Evolutionary conservation across 2,797 vertebrate genomes (phyloP), one percentile per base, ranked within the genome.

Genomic region (Neosalanx taihuensis): DNA sequence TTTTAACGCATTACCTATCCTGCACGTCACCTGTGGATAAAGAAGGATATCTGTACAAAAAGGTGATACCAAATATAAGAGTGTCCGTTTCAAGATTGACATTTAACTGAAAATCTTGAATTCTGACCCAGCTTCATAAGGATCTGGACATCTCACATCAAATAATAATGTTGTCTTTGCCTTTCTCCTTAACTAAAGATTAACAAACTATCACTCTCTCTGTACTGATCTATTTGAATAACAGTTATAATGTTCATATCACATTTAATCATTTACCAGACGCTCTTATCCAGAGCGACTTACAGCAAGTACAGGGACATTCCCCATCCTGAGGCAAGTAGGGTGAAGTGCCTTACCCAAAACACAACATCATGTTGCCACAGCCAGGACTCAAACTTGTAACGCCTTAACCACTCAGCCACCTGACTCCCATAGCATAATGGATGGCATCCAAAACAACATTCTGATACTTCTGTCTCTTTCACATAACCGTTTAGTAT

Each of bases 21-120:
- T 94, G 95, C 0, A 88, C 94, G 41, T 95, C 97, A 0, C 96
- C 95, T 0, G 92, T 95, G 0, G 96, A 97, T 87, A 95, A 95
- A 20, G 84, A 92, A 0, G 97, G 97, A 53, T 97, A 95, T 84
- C 93, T 99, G 41, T 93, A 91, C 84, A 95, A 96, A 88, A 94
- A 93, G 72, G 94, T 90, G 20, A 35, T 33, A 62, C 0, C 33
- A 6, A 62, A n/a, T 49, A 0, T 65, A 15, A 49, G 9, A 49
- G 10, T 13, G 10, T 26, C 20, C 2, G 23, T 26, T 4, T 6
- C 9, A 65, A 35, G n/a, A n/a, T 15, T 1, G 1, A 46, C 20
- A 46, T 46, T 46, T n/a, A 20, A 23, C 4, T 17, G 26, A 51
- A 23, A 67, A 51, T 15, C 17, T 37, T 41, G 1, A 35, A n/a